Evolutionary conservation across 2,888 invertebrate genomes (phyloP).

Genomic region (Lysandra coridon): DNA sequence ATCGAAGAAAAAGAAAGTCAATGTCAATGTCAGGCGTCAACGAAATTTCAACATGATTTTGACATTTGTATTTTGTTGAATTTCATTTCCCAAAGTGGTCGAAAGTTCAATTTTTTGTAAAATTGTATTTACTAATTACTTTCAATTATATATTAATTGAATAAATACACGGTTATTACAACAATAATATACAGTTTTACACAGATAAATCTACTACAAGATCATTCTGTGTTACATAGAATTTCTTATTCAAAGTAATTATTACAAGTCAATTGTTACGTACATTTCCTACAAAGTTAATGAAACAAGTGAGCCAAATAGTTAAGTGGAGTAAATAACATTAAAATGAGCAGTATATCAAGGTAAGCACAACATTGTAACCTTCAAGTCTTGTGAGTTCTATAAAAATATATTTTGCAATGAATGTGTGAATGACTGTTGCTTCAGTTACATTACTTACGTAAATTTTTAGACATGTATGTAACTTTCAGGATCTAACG

Average conservation of each 20-base stretch:
- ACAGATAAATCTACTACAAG: not conserved
- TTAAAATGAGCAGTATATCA: constrained; percentile 36
- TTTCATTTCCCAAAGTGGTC: not conserved
- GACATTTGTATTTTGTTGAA: not conserved
- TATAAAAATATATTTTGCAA: constrained; percentile 23
- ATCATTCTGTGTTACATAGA: not conserved
- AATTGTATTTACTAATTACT: not conserved
- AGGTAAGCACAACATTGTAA: constrained; percentile 34
- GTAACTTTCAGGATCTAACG: constrained; percentile 36
- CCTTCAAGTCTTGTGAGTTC: not conserved
- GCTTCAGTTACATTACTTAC: constrained; percentile 17
- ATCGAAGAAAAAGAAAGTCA: too few relatives aligned
- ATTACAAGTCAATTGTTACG: not conserved
- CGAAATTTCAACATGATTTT: not conserved
- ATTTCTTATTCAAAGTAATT: not conserved
- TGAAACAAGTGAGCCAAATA: not conserved
- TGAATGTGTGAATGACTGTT: constrained; percentile 28
- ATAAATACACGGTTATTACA: not conserved
- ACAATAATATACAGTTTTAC: not conserved
- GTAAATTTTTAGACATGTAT: constrained; percentile 31
- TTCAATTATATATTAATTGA: not conserved
- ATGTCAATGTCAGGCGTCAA: not conserved
- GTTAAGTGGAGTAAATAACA: not conserved
- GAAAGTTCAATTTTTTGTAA: not conserved
- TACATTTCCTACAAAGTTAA: not conserved